These are phyloP conservation scores for Nematopogon swammerdamellus DNA, from an alignment of 2,888 invertebrate genomes.

Conservation along the genomic window DNA sequence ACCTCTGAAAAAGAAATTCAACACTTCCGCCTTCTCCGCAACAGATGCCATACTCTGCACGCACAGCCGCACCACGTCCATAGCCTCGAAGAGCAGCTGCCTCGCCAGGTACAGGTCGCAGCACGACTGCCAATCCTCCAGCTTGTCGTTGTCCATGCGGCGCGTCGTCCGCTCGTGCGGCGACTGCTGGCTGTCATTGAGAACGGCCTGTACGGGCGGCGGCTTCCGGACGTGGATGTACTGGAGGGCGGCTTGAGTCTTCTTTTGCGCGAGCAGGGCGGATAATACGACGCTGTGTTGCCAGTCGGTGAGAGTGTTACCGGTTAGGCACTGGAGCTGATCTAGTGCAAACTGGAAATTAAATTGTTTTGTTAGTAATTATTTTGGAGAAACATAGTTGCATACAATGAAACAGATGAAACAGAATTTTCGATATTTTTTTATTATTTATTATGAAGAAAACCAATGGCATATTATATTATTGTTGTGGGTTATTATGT, in stretches of 20 bases:
- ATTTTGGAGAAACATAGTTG: slow-evolving; percentile 4
- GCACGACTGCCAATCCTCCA: slow-evolving; percentile 49
- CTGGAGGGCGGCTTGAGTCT: slow-evolving; percentile 66
- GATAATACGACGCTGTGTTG: slow-evolving; percentile 69
- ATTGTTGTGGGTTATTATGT: no score
- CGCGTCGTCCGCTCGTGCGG: background rate
- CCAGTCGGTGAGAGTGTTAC: slow-evolving; percentile 61
- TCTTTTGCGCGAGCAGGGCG: slow-evolving; percentile 63
- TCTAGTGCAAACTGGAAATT: slow-evolving; percentile 63
- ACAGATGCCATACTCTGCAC: slow-evolving; percentile 32
- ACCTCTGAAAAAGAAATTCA: slow-evolving; percentile 64
- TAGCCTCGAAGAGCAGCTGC: slow-evolving; percentile 62
- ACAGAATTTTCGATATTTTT: slow-evolving; percentile 1
- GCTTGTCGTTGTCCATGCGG: slow-evolving; percentile 28
- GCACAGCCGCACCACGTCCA: slow-evolving; percentile 60
- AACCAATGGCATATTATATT: no score
- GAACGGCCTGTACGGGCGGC: slow-evolving; percentile 44
- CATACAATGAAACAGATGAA: slow-evolving; percentile 22
- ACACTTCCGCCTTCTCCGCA: slow-evolving; percentile 38
- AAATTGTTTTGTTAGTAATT: slow-evolving; percentile 9
- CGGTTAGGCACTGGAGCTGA: slow-evolving; percentile 61
- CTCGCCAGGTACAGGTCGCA: slow-evolving; percentile 62
- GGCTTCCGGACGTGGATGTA: slow-evolving; percentile 63
- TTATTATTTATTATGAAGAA: background rate
- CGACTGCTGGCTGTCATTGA: no score